phyloP scores from a whole-genome alignment of 2,888 invertebrate genomes.

The Aphidius colemani region DNA sequence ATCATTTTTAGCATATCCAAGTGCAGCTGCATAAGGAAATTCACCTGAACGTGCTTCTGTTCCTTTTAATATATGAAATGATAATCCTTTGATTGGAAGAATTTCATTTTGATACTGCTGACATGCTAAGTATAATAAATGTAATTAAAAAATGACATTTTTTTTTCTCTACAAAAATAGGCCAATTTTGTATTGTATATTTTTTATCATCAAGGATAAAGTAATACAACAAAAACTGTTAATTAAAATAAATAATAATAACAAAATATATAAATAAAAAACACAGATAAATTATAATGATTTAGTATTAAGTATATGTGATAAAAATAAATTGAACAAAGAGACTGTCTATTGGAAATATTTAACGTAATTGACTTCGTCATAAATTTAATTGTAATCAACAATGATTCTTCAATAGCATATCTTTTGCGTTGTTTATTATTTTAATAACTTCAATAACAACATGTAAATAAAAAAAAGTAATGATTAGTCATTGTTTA shows the following conservation, averaged over 20 bases:
- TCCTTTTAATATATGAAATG: slow-evolving; percentile 45
- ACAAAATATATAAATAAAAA: neutral
- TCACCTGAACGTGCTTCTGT: slow-evolving; percentile 38
- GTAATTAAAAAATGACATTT: neutral
- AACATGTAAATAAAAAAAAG: too few relatives aligned
- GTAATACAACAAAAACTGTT: neutral
- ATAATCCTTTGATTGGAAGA: slow-evolving; percentile 20
- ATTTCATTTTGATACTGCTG: slow-evolving; percentile 44
- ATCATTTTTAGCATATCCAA: slow-evolving; percentile 42
- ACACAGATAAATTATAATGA: neutral
- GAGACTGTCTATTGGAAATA: too few relatives aligned
- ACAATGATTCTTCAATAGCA: too few relatives aligned
- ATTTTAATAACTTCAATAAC: too few relatives aligned
- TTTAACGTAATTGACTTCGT: too few relatives aligned
- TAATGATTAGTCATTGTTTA: too few relatives aligned
- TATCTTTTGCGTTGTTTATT: too few relatives aligned
- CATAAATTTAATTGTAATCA: too few relatives aligned
- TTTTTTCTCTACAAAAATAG: neutral
- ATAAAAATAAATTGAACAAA: neutral
- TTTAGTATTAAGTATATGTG: neutral
- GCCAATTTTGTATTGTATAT: neutral
- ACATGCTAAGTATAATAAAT: slow-evolving; percentile 42
- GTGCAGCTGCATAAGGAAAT: slow-evolving; percentile 50
- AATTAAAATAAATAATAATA: neutral
- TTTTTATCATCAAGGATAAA: neutral